Evolutionary conservation across 2,113 vertebrate genomes (phyloP), one percentile per base, ranked within the genome.

Genomic region (Chionis minor): DNA sequence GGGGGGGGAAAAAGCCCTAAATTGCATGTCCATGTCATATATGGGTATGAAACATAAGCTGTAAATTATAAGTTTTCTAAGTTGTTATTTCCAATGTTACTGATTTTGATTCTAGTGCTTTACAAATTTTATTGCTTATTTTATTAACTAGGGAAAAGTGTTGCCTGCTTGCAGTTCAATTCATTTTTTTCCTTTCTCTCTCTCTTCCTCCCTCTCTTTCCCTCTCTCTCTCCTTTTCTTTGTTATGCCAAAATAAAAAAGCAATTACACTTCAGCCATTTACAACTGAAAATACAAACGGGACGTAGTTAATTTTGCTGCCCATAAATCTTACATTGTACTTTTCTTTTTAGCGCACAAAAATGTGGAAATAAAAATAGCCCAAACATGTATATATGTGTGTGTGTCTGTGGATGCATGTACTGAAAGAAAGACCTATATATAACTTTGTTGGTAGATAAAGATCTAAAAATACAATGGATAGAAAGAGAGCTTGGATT

Each of bases 91-190:
- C 72, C 87, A 91, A 44, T 96, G 33, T 97, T 96, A 92, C 89
- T 97, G 92, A 97, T 96, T 97, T 96, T 97, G 69, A 95, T 91
- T 97, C 86, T 90, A 93, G 52, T 96, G 88, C 79, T 97, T 97
- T 97, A 94, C 89, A 90, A 96, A 98, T 95, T 96, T 97, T 96
- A 97, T 97, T 98, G 95, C 84, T 97, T 97, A 94, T 97, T 97
- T 98, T 97, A 97, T 96, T 97, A 97, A 96, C 95, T 93, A 90
- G 82, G 85, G 86, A 16, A 40, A 88, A 90, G 81, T 89, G 75
- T 96, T 98, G 54, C 47, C 3, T 8, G 28, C 69, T 98, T 97
- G 66, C 42, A 84, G 74, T 93, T 97, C 91, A 97, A 75, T 96
- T 85, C 28, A 18, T 82, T 96, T 88, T 95, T 81, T 52, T 44